Base-by-base conservation (phyloP, 2,113 vertebrate species). In the Coryphaenoides rupestris region DNA sequence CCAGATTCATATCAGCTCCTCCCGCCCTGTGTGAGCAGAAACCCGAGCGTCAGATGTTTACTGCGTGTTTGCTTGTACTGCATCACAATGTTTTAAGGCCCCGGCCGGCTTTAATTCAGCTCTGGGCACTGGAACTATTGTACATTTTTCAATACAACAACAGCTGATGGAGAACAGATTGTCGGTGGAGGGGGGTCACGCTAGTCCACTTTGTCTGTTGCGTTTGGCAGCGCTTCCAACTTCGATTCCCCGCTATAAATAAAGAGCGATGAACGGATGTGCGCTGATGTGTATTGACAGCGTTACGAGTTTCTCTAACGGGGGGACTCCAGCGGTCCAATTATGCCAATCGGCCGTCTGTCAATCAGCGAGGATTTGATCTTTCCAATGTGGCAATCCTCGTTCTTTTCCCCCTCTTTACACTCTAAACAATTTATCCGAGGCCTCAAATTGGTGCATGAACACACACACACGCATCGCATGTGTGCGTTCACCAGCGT, bases 91-190 rank as follows among this genome's bases (percentile, higher is more conserved):
- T 26, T 77, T 82, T 76, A 75, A 70, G 83, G 57, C 21, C 64
- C 61, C 47, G 15, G 47, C 57, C 67, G n/a, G 81, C 76, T 81
- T 87, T 87, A 83, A 78, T 83, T 76, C 72, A 63, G 28, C 49
- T 66, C 47, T 50, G 15, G 14, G 47, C 9, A 17, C 47, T n/a
- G 2, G 4, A 49, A 19, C 63, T 76, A 74, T 75, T 60, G 70
- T 79, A 81, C 71, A 60, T 61, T 80, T 40, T 76, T 58, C 74
- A 72, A 63, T 62, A 72, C 33, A 73, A 72, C 33, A 73, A 57
- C 75, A 55, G 53, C 76, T 83, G 83, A 81, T 84, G 79, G 75
- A 74, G 71, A 68, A 82, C 58, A 70, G 69, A 80, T 64, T 78
- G 68, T 76, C 5, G 6, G n/a, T 65, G 55, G 53, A 46, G 26